Evolutionary conservation across 2,888 invertebrate species (phyloP).

Genomic region (Lepas anatifera): DNA sequence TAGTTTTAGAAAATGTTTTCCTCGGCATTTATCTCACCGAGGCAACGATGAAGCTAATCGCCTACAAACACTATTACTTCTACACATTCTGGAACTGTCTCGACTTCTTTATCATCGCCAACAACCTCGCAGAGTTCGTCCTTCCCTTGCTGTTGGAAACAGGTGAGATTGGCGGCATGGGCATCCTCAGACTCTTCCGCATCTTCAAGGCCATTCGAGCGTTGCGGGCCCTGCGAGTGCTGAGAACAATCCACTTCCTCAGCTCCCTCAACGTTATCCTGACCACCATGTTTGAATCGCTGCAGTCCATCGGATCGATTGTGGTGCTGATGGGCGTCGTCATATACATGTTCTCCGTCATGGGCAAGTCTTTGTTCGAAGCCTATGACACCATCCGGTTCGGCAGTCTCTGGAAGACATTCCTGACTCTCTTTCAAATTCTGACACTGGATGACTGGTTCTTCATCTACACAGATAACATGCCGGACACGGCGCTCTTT

Average conservation of each 20-base stretch:
- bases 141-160: background rate
- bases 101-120: background rate
- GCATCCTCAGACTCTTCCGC: constrained; percentile 3
- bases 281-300: constrained; percentile 29
- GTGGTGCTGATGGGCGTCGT: constrained; percentile 29
- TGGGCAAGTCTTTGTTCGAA: constrained; percentile 30
- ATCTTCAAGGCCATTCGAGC: constrained; percentile 1
- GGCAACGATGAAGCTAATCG: background rate
- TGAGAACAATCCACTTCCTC: background rate
- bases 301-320: constrained; percentile 31
- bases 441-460: constrained; percentile 39
- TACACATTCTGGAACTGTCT: constrained; percentile 3
- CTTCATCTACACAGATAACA: constrained; percentile 32
- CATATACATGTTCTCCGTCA: constrained; percentile 32
- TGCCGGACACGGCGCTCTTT: constrained; percentile 27
- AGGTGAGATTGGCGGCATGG: background rate
- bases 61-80: background rate
- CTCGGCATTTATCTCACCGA: background rate
- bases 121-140: background rate
- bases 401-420: constrained; percentile 30
- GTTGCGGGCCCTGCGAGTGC: background rate
- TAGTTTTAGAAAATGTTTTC: background rate
- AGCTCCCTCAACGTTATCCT: constrained; percentile 27
- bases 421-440: constrained; percentile 36
- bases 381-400: constrained; percentile 27